Evolutionary conservation across 2,888 invertebrate species (phyloP), one percentile per base, ranked within the genome.

Genomic region (Hemicrepidius hirtus): DNA sequence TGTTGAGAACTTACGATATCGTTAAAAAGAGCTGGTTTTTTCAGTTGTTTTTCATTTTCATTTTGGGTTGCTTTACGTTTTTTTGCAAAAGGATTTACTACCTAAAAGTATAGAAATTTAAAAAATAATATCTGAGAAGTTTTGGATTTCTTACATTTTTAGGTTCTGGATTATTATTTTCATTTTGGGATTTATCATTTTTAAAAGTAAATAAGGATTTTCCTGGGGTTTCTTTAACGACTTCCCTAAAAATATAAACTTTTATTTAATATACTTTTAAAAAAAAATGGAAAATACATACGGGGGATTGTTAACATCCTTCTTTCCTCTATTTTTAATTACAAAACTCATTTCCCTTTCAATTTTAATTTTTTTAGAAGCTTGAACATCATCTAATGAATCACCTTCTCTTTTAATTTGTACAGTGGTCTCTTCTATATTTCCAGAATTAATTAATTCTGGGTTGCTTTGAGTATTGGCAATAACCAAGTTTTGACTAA

Each of bases 361-460:
- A 24, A 37, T 21, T 40, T 70, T 70, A 70, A 65, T 18, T 49
- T 49, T 64, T 10, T 70, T 70, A n/a, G 53, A 1, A 13, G 13
- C 12, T 28, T 44, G 16, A 7, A 55, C 16, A 18, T 13, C 32
- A 21, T 71, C 65, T 10, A 55, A 44, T 2, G 60, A 60, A 16
- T 71, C 65, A 9, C 64, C 44, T 65, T 65, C 65, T 13, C 71
- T 13, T 60, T 71, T 71, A 0, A 71, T 9, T 13, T 28, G 24
- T 32, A 9, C 2, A 46, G 18, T 7, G 16, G 16, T n/a, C 6
- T 3, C 46, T 18, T 18, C 20, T 9, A n/a, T 9, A 46, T 7
- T 7, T 9, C n/a, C n/a, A n/a, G n/a, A 16, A 46, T 9, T 46
- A 3, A 7, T 49, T 21, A n/a, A n/a, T n/a, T n/a, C n/a, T n/a